Percentiles rank a stretch among this genome's conserved stretches.
phyloP scores from a whole-genome alignment of 2,888 invertebrate genomes.

The Dasysyrphus tricinctus region DNA sequence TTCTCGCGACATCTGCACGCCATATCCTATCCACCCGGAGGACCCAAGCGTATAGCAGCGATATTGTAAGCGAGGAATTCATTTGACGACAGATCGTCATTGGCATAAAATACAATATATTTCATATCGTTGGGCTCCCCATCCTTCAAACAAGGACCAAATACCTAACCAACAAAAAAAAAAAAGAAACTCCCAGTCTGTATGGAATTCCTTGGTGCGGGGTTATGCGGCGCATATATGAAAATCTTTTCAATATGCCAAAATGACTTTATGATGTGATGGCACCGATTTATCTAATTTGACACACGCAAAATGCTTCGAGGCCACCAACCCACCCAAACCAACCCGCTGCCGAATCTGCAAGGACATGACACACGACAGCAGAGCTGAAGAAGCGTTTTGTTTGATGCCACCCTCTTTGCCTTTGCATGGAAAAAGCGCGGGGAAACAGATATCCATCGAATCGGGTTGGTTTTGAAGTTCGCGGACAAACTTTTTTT shows the following conservation, averaged over 20 bases:
- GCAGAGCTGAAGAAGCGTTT: slow-evolving; percentile 26
- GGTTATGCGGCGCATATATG: slow-evolving; percentile 63
- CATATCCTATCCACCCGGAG: slow-evolving; percentile 19
- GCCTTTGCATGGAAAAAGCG: neutral
- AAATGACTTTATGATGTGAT: slow-evolving; percentile 83
- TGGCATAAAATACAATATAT: slow-evolving; percentile 74
- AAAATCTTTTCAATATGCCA: slow-evolving; percentile 81
- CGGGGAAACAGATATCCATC: slow-evolving; percentile 34
- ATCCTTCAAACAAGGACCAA: slow-evolving; percentile 15
- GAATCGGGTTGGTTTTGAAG: slow-evolving; percentile 55
- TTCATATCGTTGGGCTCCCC: slow-evolving; percentile 55
- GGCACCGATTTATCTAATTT: slow-evolving; percentile 82
- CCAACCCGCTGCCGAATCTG: slow-evolving; percentile 28
- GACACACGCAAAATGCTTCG: slow-evolving; percentile 76
- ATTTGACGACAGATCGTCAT: slow-evolving; percentile 75
- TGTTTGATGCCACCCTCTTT: slow-evolving; percentile 38
- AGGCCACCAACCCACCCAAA: slow-evolving; percentile 59
- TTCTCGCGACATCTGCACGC: slow-evolving; percentile 73
- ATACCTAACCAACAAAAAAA: slow-evolving; percentile 11
- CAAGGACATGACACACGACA: slow-evolving; percentile 63
- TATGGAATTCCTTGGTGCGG: slow-evolving; percentile 25
- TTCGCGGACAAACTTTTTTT: slow-evolving; percentile 53
- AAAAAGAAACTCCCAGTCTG: slow-evolving; percentile 9
- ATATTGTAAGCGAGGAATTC: slow-evolving; percentile 56
- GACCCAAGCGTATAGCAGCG: slow-evolving; percentile 17